Base-by-base conservation (phyloP, 1,140 invertebrate species). In the Sminthurinus signatus region DNA sequence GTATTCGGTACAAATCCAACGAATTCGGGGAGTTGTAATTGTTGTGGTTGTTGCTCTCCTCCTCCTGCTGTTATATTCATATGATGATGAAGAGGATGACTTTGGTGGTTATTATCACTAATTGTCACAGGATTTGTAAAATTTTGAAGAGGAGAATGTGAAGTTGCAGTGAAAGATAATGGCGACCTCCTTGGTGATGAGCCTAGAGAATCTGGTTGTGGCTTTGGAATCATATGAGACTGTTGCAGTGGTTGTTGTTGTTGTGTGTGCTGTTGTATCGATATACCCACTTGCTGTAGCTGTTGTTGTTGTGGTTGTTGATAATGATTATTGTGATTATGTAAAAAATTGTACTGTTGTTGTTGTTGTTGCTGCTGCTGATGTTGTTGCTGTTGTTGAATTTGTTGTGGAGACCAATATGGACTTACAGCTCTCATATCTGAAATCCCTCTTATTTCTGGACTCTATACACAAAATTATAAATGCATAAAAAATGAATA, bases 21-120 rank as follows among this genome's bases (percentile, higher is more conserved):
- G 56, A 52, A 54, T 48, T 39, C 12, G 27, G 54, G 32, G 28
- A 43, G 19, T 23, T 36, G 2, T 43, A 29, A n/a, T 27, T 52
- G 44, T n/a, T n/a, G n/a, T n/a, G n/a, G n/a, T 12, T 62, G 10
- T 10, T 29, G 25, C 17, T 36, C 54, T 2, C 21, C 43, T 3
- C 32, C 25, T 2, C 21, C 43, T 3, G 19, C 25, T 14, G 43
- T 43, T 5, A 59, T 59, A 21, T 59, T 59, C 39, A 59, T 46
- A 48, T 48, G 17, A 23, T 48, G 17, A 14, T 25, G 15, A 27
- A 44, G 15, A 5, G 5, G 15, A 28, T 27, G 10, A 25, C 57
- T 59, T 25, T 43, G 57, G 2, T 59, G 39, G 27, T 44, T 59
- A 39, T 59, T 59, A 39, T 59, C 43, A 59, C 57, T 59, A 5